These are phyloP conservation scores for Penaeus indicus DNA, from an alignment of 1,140 invertebrate species.

Conservation along the genomic window DNA sequence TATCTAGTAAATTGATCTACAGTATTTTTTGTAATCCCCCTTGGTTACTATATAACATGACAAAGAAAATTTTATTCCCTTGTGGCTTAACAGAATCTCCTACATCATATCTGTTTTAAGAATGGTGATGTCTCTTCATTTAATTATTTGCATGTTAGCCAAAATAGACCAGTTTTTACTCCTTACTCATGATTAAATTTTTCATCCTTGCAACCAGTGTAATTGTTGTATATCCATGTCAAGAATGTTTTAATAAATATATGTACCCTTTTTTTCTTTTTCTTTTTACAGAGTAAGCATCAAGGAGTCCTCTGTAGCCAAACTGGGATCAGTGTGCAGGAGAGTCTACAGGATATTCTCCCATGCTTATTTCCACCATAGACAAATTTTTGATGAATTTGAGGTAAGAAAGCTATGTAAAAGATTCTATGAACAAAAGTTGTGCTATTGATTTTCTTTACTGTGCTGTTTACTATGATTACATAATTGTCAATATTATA, in stretches of 20 bases:
- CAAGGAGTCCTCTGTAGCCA: slow-evolving; percentile 98
- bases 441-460: not conserved
- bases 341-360: slow-evolving; percentile 99
- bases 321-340: slow-evolving; percentile 97
- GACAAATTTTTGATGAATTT: slow-evolving; percentile 97
- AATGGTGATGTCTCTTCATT: too few relatives aligned
- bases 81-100: not conserved
- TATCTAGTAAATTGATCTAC: too few relatives aligned
- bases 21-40: too few relatives aligned
- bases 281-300: slow-evolving; percentile 89
- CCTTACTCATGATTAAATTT: too few relatives aligned
- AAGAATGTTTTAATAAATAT: not conserved
- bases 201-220: too few relatives aligned
- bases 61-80: too few relatives aligned
- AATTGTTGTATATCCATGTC: too few relatives aligned
- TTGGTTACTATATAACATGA: too few relatives aligned
- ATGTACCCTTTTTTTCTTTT: not conserved
- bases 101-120: too few relatives aligned
- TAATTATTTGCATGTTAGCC: too few relatives aligned
- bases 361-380: slow-evolving; percentile 99
- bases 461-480: not conserved
- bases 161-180: too few relatives aligned
- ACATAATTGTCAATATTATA: not conserved
- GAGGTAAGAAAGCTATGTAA: slow-evolving; percentile 75
- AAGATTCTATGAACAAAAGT: not conserved